Percentiles rank a stretch among this genome's conserved stretches.
Conservation (phyloP, 2,113 vertebrate species). For the Pipa parva region DNA sequence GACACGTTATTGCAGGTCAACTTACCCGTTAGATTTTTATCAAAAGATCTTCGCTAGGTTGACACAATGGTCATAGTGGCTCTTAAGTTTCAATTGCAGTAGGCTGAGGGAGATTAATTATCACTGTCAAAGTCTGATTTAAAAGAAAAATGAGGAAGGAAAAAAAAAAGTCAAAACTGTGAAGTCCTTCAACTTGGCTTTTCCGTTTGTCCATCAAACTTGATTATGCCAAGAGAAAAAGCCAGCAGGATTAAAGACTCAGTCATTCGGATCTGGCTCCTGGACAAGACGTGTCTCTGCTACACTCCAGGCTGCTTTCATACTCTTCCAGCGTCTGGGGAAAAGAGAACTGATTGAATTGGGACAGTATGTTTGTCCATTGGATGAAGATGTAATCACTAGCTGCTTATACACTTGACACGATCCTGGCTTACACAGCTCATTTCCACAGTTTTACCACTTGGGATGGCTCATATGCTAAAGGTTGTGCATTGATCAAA, state of each 20-base stretch:
- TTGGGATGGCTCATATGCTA: background rate
- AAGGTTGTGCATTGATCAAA: constrained; percentile 1
- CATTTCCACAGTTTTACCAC: constrained; percentile 4
- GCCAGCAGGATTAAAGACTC: constrained; percentile 23
- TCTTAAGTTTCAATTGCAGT: too few species aligned
- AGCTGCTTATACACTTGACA: constrained; percentile 6
- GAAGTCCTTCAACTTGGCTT: constrained; percentile 27
- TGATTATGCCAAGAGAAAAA: constrained; percentile 16
- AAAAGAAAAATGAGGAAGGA: constrained; percentile 20
- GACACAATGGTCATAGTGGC: too few species aligned
- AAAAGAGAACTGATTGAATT: constrained; percentile 3
- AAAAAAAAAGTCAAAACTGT: background rate
- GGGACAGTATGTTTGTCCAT: constrained; percentile 17
- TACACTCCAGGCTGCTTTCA: constrained; percentile 21
- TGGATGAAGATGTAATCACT: constrained; percentile 26
- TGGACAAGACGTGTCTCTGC: constrained; percentile 25
- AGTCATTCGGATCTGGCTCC: constrained; percentile 34
- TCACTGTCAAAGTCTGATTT: constrained; percentile 14
- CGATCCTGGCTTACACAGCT: constrained; percentile 6
- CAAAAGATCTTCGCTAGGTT: too few species aligned
- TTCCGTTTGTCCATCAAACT: constrained; percentile 31
- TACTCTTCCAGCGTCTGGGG: constrained; percentile 13
- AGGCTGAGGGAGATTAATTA: constrained; percentile 37
- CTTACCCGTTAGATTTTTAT: too few species aligned
- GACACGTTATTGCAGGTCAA: too few species aligned